These are phyloP conservation scores for Mastomys natalensis DNA, from an alignment of 2,113 vertebrate species.

Conservation along the genomic window DNA sequence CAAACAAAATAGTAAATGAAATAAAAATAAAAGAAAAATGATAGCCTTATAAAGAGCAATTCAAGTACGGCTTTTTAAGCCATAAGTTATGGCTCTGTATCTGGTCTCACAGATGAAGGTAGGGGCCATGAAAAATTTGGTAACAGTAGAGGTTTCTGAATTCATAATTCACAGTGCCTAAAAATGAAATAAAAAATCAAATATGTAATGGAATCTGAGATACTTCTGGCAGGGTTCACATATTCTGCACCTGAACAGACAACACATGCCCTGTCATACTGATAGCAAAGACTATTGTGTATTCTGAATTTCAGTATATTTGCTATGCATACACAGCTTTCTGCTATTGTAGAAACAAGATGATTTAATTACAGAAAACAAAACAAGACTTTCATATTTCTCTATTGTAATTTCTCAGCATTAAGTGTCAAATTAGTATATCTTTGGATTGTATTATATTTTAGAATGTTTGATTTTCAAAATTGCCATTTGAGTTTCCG, in stretches of 20 bases:
- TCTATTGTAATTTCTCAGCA: neutral
- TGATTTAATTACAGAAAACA: neutral
- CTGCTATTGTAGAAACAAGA: neutral
- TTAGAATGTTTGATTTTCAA: slow-evolving; percentile 5
- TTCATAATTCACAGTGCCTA: neutral
- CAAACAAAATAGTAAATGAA: neutral
- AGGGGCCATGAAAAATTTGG: neutral
- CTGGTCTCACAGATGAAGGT: neutral
- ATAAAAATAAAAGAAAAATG: neutral
- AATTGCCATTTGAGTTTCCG: neutral
- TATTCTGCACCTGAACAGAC: neutral
- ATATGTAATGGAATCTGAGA: neutral
- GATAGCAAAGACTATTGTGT: neutral
- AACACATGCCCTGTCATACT: neutral
- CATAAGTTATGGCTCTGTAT: neutral
- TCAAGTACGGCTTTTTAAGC: neutral
- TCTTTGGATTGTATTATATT: neutral
- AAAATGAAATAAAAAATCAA: neutral
- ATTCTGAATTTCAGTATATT: neutral
- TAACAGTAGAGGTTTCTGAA: neutral
- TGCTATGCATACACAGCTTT: neutral
- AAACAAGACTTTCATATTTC: neutral
- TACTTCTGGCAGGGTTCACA: neutral
- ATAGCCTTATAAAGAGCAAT: neutral
- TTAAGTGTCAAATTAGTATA: neutral